Evolutionary conservation across 2,797 vertebrate genomes (phyloP).

Genomic region (Alca torda): DNA sequence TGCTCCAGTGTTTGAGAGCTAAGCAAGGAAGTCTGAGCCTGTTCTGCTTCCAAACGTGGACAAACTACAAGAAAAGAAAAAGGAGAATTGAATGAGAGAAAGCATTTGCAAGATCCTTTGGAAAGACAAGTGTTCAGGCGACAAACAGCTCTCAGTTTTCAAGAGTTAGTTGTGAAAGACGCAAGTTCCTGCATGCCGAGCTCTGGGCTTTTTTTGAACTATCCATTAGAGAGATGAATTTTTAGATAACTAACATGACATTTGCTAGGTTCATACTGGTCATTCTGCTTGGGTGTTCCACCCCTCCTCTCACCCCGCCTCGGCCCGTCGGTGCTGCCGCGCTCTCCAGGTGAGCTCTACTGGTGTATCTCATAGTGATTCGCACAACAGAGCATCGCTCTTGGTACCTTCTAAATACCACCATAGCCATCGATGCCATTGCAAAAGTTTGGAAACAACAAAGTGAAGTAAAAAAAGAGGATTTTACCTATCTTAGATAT

Average conservation of each 20-base stretch:
- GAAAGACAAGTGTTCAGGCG: background rate
- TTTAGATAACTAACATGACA: constrained; percentile 42
- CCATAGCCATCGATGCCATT: background rate
- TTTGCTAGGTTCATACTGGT: background rate
- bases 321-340: fast-evolving
- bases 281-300: constrained; percentile 55
- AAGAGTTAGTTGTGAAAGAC: constrained; percentile 3
- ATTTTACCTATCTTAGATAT: background rate
- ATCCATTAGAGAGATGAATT: constrained; percentile 53
- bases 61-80: background rate
- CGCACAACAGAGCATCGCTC: background rate
- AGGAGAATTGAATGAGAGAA: background rate
- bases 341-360: background rate
- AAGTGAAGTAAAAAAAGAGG: background rate
- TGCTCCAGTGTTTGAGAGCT: background rate
- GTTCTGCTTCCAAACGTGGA: background rate
- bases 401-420: background rate
- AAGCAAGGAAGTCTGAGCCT: background rate
- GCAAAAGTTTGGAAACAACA: background rate
- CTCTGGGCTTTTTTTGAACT: constrained; percentile 2
- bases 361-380: fast-evolving
- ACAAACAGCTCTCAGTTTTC: constrained; percentile 7
- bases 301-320: background rate
- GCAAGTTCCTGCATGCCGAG: constrained; percentile 41
- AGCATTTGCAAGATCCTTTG: background rate